Evolutionary conservation across 2,113 vertebrate species (phyloP).

Genomic region (Sylvilagus bachmani): DNA sequence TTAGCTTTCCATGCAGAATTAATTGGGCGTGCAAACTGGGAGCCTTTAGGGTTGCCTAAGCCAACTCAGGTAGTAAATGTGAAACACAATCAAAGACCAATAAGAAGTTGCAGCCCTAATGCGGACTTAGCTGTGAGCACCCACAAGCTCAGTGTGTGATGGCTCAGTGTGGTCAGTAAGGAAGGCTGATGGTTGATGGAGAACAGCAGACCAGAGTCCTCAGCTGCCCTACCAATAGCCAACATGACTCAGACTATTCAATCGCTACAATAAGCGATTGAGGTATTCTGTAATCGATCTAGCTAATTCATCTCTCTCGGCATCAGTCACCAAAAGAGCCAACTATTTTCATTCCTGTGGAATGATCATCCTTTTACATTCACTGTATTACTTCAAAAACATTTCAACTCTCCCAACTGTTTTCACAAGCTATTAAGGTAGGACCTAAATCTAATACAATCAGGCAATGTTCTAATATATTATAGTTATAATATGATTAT

Average conservation of each 20-base stretch:
- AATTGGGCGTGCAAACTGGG: neutral
- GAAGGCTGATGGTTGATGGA: neutral
- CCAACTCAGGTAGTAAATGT: neutral
- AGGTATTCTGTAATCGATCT: neutral
- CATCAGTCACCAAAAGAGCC: neutral
- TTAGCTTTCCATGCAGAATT: neutral
- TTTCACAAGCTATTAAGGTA: neutral
- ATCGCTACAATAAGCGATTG: neutral
- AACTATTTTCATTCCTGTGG: neutral
- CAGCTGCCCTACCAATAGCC: neutral
- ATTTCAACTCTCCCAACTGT: neutral
- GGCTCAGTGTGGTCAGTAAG: neutral
- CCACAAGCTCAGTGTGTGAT: neutral
- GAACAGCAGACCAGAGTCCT: neutral
- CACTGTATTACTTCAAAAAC: neutral
- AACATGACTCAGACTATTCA: neutral
- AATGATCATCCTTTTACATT: neutral
- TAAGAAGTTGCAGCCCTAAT: neutral
- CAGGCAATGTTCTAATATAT: neutral
- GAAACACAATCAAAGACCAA: neutral
- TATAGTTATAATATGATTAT: neutral
- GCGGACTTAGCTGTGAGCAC: neutral
- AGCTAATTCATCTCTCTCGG: neutral
- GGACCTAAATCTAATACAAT: neutral
- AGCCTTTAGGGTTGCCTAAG: neutral